phyloP scores from a whole-genome alignment of 2,113 vertebrate genomes.

The Gavialis gangeticus region DNA sequence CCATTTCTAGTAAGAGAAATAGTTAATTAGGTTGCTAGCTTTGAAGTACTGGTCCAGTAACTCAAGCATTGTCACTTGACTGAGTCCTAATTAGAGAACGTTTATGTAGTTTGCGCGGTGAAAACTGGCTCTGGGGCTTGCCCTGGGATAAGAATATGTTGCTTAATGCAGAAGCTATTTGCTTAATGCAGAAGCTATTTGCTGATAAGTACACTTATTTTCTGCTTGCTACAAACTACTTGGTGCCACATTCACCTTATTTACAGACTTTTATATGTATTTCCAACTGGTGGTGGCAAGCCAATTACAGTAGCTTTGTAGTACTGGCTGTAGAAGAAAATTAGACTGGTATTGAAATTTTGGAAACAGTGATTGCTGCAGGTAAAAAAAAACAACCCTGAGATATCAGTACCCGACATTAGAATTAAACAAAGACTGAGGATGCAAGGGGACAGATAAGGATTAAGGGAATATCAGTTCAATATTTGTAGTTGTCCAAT shows the following conservation, averaged over 20 bases:
- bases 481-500: neutral
- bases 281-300: neutral
- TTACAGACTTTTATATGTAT: neutral
- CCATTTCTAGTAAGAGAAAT: conserved; percentile 24
- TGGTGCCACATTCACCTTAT: neutral
- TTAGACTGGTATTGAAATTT: neutral
- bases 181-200: neutral
- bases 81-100: conserved; percentile 40
- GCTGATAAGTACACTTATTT: neutral
- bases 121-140: conserved; percentile 7
- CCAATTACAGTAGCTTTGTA: neutral
- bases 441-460: neutral
- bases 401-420: neutral
- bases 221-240: neutral
- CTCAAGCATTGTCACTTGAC: neutral
- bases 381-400: neutral
- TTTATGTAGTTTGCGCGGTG: neutral
- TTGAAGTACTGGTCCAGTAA: conserved; percentile 5
- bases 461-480: neutral
- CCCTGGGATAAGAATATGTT: neutral
- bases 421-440: neutral
- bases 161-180: neutral
- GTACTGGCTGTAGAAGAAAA: neutral
- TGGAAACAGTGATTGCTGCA: neutral
- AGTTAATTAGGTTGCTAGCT: conserved; percentile 3